Base-by-base conservation (phyloP, 1,140 invertebrate genomes). In the Bombus waltoni region DNA sequence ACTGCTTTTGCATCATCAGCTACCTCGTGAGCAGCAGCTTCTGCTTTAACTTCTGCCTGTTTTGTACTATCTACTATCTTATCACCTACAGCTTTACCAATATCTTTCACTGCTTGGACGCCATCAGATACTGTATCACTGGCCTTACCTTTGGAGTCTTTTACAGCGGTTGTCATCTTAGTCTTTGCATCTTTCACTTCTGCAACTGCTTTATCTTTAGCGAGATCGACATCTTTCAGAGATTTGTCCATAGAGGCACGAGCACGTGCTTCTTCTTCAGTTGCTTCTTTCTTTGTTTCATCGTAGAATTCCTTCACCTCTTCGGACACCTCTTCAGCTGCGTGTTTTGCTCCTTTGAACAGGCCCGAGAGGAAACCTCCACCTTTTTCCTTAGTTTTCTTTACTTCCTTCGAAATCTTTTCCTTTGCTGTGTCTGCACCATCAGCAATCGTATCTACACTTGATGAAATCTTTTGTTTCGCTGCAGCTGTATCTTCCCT, bases 281-380 rank as follows among this genome's bases (percentile, higher is more conserved):
- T 40, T 9, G 90, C 89, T 68, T 91, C 91, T 5, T 85, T 65
- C 32, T 92, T 92, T 0, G 90, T 91, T 65, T 92, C 91, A 0
- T 92, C 90, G 1, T 90, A 35, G 42, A 90, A 91, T 35, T 92
- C 90, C n/a, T 90, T 87, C 0, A 91, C 71, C 5, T 91, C 91
- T 11, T 86, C 80, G 0, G 87, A 80, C 3, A 76, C 74, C 40
- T 90, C 90, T 0, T 92, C 91, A 1, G 72, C 89, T n/a, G 87
- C 70, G 35, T 92, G 88, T 40, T 91, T 92, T 0, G 79, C 80
- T 1, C 90, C 89, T 40, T 90, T 91, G 40, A 92, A 89, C 2
- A 92, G 81, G 0, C 90, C 90, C 2, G 91, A 88, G 2, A 92
- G 81, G 47, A 92, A 92, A 1, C 91, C 89, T n/a, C 79, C 73